Evolutionary conservation across 2,113 vertebrate species (phyloP).

Genomic region (Passerina amoena): DNA sequence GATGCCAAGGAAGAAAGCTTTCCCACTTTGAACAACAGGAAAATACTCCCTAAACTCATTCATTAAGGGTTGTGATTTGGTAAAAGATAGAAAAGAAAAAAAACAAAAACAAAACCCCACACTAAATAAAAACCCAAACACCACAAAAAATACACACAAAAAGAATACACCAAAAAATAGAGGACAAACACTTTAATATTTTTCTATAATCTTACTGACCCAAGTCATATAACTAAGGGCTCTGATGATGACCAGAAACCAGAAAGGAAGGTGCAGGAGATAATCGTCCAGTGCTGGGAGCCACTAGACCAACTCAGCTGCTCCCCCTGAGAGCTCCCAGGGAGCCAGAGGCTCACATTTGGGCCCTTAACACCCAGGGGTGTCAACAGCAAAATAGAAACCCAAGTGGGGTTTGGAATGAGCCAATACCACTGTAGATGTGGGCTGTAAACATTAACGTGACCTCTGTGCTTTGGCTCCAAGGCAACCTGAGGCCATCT

Average conservation of each 20-base stretch:
- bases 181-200: background rate
- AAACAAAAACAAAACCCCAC: too few species aligned
- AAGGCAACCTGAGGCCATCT: background rate
- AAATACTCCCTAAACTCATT: background rate
- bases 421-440: background rate
- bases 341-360: background rate
- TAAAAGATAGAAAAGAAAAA: background rate
- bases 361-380: background rate
- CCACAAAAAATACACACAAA: too few species aligned
- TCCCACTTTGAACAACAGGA: background rate
- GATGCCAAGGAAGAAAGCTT: background rate
- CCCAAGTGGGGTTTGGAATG: background rate
- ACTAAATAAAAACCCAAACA: background rate
- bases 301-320: background rate
- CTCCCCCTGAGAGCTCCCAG: background rate
- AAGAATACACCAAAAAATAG: accelerated
- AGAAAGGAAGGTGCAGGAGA: background rate
- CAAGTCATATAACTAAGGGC: background rate
- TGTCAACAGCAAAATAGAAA: background rate
- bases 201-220: background rate
- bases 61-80: background rate
- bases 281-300: background rate
- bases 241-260: background rate
- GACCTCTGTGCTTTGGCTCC: background rate
- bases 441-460: accelerated